Conservation (phyloP, 2,888 invertebrate species). For the Aleiodes testaceus region DNA sequence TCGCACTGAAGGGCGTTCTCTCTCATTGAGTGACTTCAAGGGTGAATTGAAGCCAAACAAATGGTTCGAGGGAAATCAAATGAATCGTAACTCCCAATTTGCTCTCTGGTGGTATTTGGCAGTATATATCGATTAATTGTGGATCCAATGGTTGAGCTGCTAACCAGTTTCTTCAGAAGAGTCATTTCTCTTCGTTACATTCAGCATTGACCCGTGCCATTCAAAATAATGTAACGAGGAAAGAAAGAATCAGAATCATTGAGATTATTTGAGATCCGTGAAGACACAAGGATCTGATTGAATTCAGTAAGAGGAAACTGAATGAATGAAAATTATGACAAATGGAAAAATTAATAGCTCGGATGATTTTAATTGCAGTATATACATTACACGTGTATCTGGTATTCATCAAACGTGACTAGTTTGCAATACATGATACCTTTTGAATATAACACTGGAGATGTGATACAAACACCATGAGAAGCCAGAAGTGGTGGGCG, state of each 20-base stretch:
- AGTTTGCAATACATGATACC: conserved; percentile 32
- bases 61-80: conserved; percentile 14
- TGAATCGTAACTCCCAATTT: conserved; percentile 39
- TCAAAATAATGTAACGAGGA: conserved; percentile 43
- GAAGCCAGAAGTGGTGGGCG: conserved; percentile 38
- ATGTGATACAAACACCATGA: conserved; percentile 21
- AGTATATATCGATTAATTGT: conserved; percentile 38
- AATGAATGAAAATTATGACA: conserved; percentile 1
- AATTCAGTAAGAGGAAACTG: conserved; percentile 1
- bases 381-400: conserved; percentile 18
- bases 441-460: conserved; percentile 4
- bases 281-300: conserved; percentile 14
- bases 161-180: conserved; percentile 15
- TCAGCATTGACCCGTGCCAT: conserved; percentile 28
- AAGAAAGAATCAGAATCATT: neutral
- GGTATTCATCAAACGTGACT: conserved; percentile 34
- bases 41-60: too few species aligned
- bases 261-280: neutral
- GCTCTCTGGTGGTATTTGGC: neutral
- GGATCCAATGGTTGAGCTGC: conserved; percentile 23
- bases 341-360: conserved; percentile 18
- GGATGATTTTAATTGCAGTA: conserved; percentile 31
- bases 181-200: conserved; percentile 49
- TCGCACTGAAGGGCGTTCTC: too few species aligned
- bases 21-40: too few species aligned